Base-by-base conservation (phyloP, 2,888 invertebrate genomes). In the Tipula helvola region DNA sequence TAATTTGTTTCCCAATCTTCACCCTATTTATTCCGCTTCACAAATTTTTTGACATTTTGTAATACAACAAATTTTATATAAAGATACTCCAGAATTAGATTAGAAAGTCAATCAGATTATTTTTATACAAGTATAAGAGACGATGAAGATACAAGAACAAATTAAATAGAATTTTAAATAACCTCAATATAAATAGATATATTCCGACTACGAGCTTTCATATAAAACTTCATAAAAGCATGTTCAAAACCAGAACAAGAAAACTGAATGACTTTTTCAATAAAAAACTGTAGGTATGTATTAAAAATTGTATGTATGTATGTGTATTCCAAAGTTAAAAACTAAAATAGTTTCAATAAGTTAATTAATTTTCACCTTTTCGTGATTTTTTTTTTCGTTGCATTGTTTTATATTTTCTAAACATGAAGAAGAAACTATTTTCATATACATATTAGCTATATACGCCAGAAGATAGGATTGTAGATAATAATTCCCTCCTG, bases 91-190 rank as follows among this genome's bases (percentile, higher is more conserved):
- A 71, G 71, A 71, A 71, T 71, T 71, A 28, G 28, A 71, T 71
- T 71, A 71, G 71, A 71, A 71, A 71, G 28, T 71, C 71, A 71
- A 71, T 71, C 71, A 71, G 71, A 71, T 71, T 71, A 71, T 71
- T 28, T 28, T 28, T 28, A 28, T 28, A 28, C 28, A 28, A 28
- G 28, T 28, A 71, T 71, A 28, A 71, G 71, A 71, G 71, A 71
- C 71, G 71, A 71, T 71, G 71, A 71, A 71, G 71, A 71, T 28
- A 71, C 71, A 71, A 71, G 71, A 71, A 71, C 71, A 71, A 71
- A 71, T 71, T 71, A 71, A 71, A 71, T 71, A 71, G 71, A 71
- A 71, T 71, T 71, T 71, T 71, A 71, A 71, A 71, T 71, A 71
- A 71, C 28, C 28, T 71, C 71, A 28, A 71, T 71, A 28, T 71